phyloP scores from a whole-genome alignment of 1,140 invertebrate species.

The Nasonia giraulti region DNA sequence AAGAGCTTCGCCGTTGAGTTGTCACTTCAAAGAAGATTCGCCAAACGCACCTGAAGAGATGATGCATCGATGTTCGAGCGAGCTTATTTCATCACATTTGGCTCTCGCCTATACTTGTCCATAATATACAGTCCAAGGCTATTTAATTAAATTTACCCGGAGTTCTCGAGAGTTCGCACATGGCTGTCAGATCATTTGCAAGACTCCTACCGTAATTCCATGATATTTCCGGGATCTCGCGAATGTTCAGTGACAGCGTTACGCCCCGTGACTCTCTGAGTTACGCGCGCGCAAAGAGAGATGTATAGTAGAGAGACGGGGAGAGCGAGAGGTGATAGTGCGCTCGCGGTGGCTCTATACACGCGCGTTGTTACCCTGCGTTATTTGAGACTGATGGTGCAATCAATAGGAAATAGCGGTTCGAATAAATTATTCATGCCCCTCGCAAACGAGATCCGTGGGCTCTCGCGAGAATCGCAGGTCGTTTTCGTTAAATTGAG shows the following conservation, averaged over 20 bases:
- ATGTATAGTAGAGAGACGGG: not conserved
- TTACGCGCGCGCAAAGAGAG: not conserved
- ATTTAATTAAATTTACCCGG: not conserved
- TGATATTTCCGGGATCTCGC: too few relatives aligned
- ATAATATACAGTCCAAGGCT: not conserved
- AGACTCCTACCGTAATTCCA: too few relatives aligned
- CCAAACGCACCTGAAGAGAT: too few relatives aligned
- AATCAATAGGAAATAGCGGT: conserved; percentile 59
- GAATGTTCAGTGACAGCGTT: too few relatives aligned
- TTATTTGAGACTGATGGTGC: conserved; percentile 58
- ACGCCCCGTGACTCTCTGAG: too few relatives aligned
- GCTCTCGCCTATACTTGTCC: too few relatives aligned
- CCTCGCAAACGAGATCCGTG: conserved; percentile 54
- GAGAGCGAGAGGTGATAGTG: too few relatives aligned
- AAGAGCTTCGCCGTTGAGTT: too few relatives aligned
- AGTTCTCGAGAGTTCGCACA: not conserved
- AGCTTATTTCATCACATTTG: too few relatives aligned
- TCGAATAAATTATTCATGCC: conserved; percentile 61
- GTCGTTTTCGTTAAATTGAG: conserved; percentile 56
- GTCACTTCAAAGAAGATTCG: too few relatives aligned
- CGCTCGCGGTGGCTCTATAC: too few relatives aligned
- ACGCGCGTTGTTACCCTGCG: not conserved
- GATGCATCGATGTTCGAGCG: too few relatives aligned
- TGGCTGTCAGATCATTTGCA: not conserved
- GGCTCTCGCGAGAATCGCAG: conserved; percentile 57